Percentiles rank a stretch among this genome's conserved stretches.
These are phyloP conservation scores for Tipula lateralis DNA, from an alignment of 2,888 invertebrate genomes.

Conservation along the genomic window DNA sequence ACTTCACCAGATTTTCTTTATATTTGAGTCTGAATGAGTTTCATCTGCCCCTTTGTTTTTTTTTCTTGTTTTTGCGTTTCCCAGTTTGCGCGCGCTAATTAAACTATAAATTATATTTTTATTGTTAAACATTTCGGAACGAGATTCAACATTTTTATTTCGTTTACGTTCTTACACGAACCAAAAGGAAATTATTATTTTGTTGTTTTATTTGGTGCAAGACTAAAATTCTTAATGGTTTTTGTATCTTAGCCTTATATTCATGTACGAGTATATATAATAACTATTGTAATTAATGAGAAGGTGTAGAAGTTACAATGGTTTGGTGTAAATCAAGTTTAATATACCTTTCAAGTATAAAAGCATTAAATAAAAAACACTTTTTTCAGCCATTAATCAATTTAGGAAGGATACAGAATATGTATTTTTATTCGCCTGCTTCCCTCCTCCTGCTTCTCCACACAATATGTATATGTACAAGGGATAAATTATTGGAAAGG, in stretches of 20 bases:
- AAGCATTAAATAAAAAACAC: neutral
- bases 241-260: neutral
- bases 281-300: neutral
- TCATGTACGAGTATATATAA: neutral
- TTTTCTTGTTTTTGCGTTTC: neutral
- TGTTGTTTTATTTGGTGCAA: neutral
- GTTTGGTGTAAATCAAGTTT: neutral
- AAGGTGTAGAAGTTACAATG: neutral
- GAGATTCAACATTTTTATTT: neutral
- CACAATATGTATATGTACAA: neutral
- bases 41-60: neutral
- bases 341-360: conserved; percentile 8
- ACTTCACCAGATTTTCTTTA: neutral
- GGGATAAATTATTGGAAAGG: conserved; percentile 7
- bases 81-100: neutral
- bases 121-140: neutral
- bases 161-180: neutral
- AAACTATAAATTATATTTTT: conserved; percentile 24
- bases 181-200: neutral
- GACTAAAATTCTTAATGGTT: neutral
- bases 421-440: neutral
- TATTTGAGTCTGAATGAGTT: too few relatives aligned
- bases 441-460: neutral
- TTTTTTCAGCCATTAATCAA: neutral
- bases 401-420: neutral